Evolutionary conservation across 2,797 vertebrate genomes (phyloP), one percentile per base, ranked within the genome.

Genomic region (Echeneis naucrates): DNA sequence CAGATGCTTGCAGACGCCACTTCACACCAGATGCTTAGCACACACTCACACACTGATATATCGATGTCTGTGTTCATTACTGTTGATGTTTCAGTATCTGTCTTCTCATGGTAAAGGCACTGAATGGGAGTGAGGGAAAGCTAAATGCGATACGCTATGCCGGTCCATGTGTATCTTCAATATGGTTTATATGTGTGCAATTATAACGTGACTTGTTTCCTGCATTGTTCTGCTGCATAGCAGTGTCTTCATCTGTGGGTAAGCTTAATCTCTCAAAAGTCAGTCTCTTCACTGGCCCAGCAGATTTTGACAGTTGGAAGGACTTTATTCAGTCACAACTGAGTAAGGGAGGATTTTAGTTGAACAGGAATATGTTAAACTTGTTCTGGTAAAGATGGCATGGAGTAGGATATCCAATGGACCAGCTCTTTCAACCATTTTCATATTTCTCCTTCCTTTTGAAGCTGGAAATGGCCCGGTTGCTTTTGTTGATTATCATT

Each of bases 11-110:
- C 87, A 63, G 86, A 88, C 82, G 68, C 79, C 72, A 72, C 87
- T 91, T 90, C 87, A 77, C 81, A 81, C 82, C 85, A 91, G 86
- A 86, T 90, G 86, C 91, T 89, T 85, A 88, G 88, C 77, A 74
- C 86, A 80, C 83, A 87, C 76, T 89, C 80, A 81, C 75, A 84
- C 79, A 68, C 77, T 87, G 88, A 93, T 93, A 92, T 89, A 93
- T 91, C 70, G 79, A 88, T 82, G 90, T 92, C 93, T 92, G 84
- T 93, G 93, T 94, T 94, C 87, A 94, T 94, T 93, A 94, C 76
- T 64, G 73, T 75, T 92, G 92, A 93, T 91, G 86, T 80, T 75
- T 76, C 86, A 75, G 84, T 80, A 77, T 87, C 86, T 87, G 82
- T 88, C 87, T 83, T 78, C 78, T 77, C 63, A 51, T 48, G 40